Percentiles rank a stretch among this genome's conserved stretches.
Conservation (phyloP, 2,797 vertebrate species). For the Trematomus bernacchii region DNA sequence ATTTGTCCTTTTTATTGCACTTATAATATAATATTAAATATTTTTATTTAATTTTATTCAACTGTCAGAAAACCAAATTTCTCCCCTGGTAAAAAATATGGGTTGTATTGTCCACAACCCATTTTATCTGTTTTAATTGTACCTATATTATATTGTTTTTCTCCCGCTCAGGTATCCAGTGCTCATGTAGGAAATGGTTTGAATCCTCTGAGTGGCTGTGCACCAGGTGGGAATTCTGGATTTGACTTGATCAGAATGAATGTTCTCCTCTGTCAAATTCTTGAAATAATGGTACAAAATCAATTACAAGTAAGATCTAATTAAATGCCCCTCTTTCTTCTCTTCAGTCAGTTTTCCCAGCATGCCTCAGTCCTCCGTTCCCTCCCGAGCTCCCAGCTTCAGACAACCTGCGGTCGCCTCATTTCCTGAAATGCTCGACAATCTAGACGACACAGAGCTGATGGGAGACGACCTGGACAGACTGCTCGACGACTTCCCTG, state of each 20-base stretch:
- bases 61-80: too few relatives aligned
- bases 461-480: slow-evolving; percentile 94
- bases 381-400: slow-evolving; percentile 60
- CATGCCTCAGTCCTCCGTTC: slow-evolving; percentile 27
- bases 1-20: too few relatives aligned
- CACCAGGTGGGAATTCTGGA: slow-evolving; percentile 84
- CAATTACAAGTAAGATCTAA: not conserved
- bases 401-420: slow-evolving; percentile 53
- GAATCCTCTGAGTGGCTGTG: slow-evolving; percentile 83
- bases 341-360: slow-evolving; percentile 51
- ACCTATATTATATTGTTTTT: not conserved
- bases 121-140: not conserved
- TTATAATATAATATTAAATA: too few relatives aligned
- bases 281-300: not conserved
- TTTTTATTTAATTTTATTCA: too few relatives aligned
- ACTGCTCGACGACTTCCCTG: slow-evolving; percentile 87
- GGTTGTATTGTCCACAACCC: too few relatives aligned
- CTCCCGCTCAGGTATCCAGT: slow-evolving; percentile 73
- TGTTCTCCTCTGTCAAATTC: not conserved
- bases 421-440: slow-evolving; percentile 67
- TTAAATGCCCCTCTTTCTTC: slow-evolving; percentile 1
- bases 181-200: slow-evolving; percentile 78
- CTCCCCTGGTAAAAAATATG: too few relatives aligned
- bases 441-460: slow-evolving; percentile 88
- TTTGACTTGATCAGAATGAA: not conserved